phyloP scores from a whole-genome alignment of 2,797 vertebrate species.

The Loriculus beryllinus region DNA sequence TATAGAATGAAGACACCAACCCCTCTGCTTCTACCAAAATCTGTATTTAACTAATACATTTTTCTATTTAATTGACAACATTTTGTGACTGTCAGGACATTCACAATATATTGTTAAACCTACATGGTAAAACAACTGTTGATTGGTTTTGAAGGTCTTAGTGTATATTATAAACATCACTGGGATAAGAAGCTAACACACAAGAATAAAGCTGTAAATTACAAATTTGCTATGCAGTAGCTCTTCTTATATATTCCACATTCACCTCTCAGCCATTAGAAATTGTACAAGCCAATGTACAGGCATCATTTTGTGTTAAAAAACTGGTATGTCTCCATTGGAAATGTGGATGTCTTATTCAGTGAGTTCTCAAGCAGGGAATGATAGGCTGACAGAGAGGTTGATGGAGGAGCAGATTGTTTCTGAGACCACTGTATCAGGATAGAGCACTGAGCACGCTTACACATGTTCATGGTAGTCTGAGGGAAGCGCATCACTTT shows the following conservation, averaged over 20 bases:
- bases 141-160: not conserved
- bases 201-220: not conserved
- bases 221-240: not conserved
- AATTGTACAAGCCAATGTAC: not conserved
- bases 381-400: not conserved
- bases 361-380: not conserved
- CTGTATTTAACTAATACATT: not conserved
- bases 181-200: not conserved
- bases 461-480: fast-evolving
- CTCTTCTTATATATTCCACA: not conserved
- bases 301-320: not conserved
- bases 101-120: not conserved
- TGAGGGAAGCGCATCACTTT: fast-evolving
- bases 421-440: fast-evolving
- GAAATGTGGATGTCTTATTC: not conserved
- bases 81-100: not conserved
- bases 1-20: not conserved
- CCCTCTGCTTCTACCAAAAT: not conserved
- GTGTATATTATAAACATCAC: not conserved
- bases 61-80: not conserved
- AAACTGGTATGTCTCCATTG: fast-evolving
- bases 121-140: not conserved
- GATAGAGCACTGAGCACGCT: fast-evolving
- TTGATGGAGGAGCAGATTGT: not conserved
- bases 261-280: not conserved